Evolutionary conservation across 2,888 invertebrate genomes (phyloP).

Genomic region (Caenorhabditis drosophilae): DNA sequence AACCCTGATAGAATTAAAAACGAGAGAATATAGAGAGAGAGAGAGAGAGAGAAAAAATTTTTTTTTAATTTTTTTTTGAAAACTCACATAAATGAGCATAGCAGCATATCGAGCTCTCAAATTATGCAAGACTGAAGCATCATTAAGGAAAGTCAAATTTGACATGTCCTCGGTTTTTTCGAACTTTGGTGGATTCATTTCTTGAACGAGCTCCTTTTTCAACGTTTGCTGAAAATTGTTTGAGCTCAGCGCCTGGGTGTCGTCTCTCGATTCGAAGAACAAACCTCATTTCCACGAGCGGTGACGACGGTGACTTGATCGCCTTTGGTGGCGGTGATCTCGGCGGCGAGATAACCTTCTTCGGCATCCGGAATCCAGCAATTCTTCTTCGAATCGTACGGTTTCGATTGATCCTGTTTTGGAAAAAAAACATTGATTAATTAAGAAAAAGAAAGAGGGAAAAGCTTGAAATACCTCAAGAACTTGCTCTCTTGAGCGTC

Average conservation of each 20-base stretch:
- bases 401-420: slow-evolving; percentile 55
- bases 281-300: slow-evolving; percentile 72
- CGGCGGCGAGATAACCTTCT: slow-evolving; percentile 88
- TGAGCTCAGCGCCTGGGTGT: neutral
- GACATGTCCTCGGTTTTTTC: slow-evolving; percentile 80
- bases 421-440: slow-evolving; percentile 3
- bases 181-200: slow-evolving; percentile 98
- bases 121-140: slow-evolving; percentile 97
- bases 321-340: slow-evolving; percentile 97
- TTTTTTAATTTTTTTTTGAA: too few species aligned
- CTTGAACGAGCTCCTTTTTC: slow-evolving; percentile 88
- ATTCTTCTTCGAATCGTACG: slow-evolving; percentile 63
- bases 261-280: neutral
- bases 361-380: slow-evolving; percentile 62
- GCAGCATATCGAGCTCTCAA: slow-evolving; percentile 96
- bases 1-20: too few species aligned
- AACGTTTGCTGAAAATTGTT: slow-evolving; percentile 75
- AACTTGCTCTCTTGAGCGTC: slow-evolving; percentile 63
- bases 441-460: neutral
- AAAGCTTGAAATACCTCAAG: slow-evolving; percentile 46
- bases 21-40: too few species aligned
- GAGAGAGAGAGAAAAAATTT: too few species aligned
- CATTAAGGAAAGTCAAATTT: slow-evolving; percentile 97
- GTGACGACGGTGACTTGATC: slow-evolving; percentile 91
- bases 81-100: slow-evolving; percentile 77